A percentile compares a stretch with the other conserved stretches of the same genome.
These are phyloP conservation scores for Aplidium turbinatum DNA, from an alignment of 23 tunicate genomes.

Conservation along the genomic window DNA sequence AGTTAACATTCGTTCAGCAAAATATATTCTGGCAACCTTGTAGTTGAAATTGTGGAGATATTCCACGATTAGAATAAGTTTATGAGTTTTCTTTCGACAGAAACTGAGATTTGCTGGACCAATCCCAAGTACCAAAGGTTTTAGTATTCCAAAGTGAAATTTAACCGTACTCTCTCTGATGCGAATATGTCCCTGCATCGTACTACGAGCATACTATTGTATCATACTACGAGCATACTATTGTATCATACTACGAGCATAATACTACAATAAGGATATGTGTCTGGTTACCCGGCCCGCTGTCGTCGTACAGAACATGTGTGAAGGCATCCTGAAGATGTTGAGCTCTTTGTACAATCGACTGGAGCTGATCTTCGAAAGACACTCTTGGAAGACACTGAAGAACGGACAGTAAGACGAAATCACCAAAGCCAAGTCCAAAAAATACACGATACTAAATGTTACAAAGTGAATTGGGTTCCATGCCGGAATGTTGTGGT, in stretches of 20 bases:
- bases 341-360: conserved; percentile 47
- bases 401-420: background rate
- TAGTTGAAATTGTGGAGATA: no score
- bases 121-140: no score
- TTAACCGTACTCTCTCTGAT: no score
- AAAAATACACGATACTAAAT: background rate
- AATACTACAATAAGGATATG: background rate
- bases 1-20: no score
- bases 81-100: no score
- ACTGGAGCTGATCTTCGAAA: conserved; percentile 51
- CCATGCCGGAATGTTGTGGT: no score
- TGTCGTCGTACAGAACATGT: conserved; percentile 58
- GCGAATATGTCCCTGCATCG: no score
- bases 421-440: background rate
- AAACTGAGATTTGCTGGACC: no score
- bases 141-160: no score
- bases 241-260: background rate
- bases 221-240: background rate
- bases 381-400: background rate
- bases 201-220: background rate
- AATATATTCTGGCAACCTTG: no score
- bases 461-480: no score
- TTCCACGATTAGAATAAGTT: no score
- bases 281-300: conserved; percentile 47
- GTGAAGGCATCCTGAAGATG: conserved; percentile 62